phyloP scores from a whole-genome alignment of 2,888 invertebrate genomes.

The Xestia rhomboidea region DNA sequence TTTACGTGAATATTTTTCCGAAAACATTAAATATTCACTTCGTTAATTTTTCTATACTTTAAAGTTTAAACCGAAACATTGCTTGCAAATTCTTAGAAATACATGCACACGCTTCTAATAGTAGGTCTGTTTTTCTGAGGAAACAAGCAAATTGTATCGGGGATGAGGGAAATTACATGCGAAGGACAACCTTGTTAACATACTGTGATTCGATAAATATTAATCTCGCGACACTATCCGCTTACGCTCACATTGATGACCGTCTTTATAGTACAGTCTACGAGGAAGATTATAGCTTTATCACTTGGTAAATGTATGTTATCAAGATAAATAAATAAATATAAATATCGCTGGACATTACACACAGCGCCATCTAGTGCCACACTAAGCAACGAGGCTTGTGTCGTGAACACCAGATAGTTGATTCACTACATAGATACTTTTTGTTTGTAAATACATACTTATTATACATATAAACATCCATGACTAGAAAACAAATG shows the following conservation, averaged over 20 bases:
- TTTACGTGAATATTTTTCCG: background rate
- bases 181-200: slow-evolving; percentile 49
- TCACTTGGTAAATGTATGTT: slow-evolving; percentile 18
- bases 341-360: too few relatives aligned
- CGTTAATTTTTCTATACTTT: background rate
- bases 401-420: too few relatives aligned
- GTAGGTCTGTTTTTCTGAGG: background rate
- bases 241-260: slow-evolving; percentile 48
- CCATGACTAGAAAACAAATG: too few relatives aligned
- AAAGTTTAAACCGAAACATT: background rate
- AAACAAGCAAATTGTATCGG: slow-evolving; percentile 18
- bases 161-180: slow-evolving; percentile 42
- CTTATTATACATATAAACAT: too few relatives aligned
- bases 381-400: too few relatives aligned
- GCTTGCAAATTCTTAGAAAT: background rate
- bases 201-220: slow-evolving; percentile 64
- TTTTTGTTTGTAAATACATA: too few relatives aligned
- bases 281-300: slow-evolving; percentile 29
- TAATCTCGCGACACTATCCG: slow-evolving; percentile 45
- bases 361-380: too few relatives aligned
- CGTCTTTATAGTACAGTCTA: slow-evolving; percentile 33
- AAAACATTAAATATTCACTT: background rate
- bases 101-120: background rate
- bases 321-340: too few relatives aligned
- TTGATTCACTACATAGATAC: too few relatives aligned